Base-by-base conservation (phyloP, 1,140 invertebrate genomes). In the Drosophila saltans region DNA sequence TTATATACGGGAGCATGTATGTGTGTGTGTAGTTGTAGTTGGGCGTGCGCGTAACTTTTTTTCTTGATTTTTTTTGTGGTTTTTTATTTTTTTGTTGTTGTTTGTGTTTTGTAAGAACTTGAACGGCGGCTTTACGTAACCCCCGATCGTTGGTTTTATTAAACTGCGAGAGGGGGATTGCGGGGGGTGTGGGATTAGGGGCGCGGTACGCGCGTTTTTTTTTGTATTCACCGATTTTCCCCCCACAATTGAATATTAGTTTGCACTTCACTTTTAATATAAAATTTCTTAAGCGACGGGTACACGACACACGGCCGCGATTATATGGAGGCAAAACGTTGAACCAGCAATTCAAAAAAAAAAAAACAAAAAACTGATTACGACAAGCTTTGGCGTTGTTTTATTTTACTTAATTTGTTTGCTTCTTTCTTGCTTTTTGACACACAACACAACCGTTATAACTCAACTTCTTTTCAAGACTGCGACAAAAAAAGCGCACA, bases 81-180 rank as follows among this genome's bases (percentile, higher is more conserved):
- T 70, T 66, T 61, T 36, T 26, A 66, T 68, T 65, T 48, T 80
- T 64, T 72, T 70, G 36, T 69, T 70, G 36, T 69, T 69, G 55
- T 72, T 65, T 71, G 61, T 74, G 84, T 88, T 88, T 89, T 88
- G 70, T 88, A 89, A 88, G 83, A 89, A 89, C 84, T 83, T 70
- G 73, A 67, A 83, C 71, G 60, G 69, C 75, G 75, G 83, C 82
- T 86, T 86, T 86, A 86, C 82, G 82, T 86, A 86, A 86, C 83
- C 72, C 45, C 45, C 45, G 45, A 52, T 52, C 45, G 45, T 4
- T 52, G 10, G 78, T 75, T 81, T 63, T 59, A 56, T 55, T 56
- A 45, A 33, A 24, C 26, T 58, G 21, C 4, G 10, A 21, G 28
- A 43, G 9, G 21, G 41, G 39, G 16, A 10, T 11, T 2, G 36